phyloP scores from a whole-genome alignment of 2,888 invertebrate genomes.

The Invenusta paracnida region DNA sequence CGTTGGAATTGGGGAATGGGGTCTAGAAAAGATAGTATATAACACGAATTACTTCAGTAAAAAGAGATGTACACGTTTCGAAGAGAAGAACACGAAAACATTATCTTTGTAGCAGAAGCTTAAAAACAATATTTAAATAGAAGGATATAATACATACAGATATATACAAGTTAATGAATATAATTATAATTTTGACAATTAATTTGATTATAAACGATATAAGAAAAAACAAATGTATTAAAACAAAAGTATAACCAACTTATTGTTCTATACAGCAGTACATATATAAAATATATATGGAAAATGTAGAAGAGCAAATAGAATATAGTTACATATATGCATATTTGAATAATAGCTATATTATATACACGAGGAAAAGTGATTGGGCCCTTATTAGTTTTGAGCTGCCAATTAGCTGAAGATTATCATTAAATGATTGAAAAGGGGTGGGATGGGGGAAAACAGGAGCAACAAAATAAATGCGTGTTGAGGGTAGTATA shows the following conservation, averaged over 20 bases:
- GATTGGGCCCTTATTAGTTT: not conserved
- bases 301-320: not conserved
- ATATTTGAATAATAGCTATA: not conserved
- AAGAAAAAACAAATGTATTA: not conserved
- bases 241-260: not conserved
- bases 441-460: not conserved
- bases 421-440: not conserved
- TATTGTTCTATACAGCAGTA: not conserved
- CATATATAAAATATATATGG: not conserved
- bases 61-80: no score
- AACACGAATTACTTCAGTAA: slow-evolving; percentile 1
- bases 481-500: no score
- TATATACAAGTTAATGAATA: not conserved
- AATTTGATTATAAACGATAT: not conserved
- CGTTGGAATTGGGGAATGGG: not conserved
- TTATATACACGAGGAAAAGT: no score
- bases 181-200: not conserved
- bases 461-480: not conserved
- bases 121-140: not conserved
- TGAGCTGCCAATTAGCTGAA: slow-evolving; percentile 10
- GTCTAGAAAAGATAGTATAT: not conserved
- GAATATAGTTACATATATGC: not conserved
- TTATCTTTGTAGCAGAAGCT: not conserved
- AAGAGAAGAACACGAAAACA: no score
- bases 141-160: not conserved